Percentiles rank a stretch among this genome's conserved stretches.
These are phyloP conservation scores for Toxotes chatareus DNA, from an alignment of 2,113 vertebrate genomes.

Conservation along the genomic window DNA sequence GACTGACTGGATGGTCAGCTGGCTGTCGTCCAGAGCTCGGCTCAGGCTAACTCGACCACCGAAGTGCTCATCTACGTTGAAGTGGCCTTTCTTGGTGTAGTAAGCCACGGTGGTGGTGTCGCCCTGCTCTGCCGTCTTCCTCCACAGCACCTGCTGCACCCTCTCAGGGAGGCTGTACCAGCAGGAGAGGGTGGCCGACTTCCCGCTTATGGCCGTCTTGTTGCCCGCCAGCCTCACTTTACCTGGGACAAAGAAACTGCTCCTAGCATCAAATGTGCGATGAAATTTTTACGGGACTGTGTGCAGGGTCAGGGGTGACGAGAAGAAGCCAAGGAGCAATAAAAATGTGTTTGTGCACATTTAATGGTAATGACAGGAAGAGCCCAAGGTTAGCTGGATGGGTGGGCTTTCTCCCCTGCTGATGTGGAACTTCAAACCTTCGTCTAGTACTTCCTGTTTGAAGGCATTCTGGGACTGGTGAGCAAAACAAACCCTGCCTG, in stretches of 20 bases:
- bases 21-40: constrained; percentile 64
- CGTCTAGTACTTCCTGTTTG: constrained; percentile 40
- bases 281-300: constrained; percentile 5
- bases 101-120: constrained; percentile 74
- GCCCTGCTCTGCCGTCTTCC: constrained; percentile 78
- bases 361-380: constrained; percentile 44
- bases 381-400: background rate
- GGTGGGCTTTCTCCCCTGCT: constrained; percentile 25
- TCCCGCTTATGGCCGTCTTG: constrained; percentile 72
- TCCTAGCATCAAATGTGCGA: background rate
- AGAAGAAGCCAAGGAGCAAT: background rate
- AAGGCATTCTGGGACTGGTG: constrained; percentile 1
- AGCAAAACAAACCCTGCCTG: constrained; percentile 33
- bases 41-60: constrained; percentile 66
- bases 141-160: constrained; percentile 84
- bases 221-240: constrained; percentile 72
- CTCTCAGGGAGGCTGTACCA: constrained; percentile 67
- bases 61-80: constrained; percentile 41
- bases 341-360: constrained; percentile 12
- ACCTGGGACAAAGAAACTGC: constrained; percentile 53
- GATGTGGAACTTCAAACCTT: constrained; percentile 21
- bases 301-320: background rate
- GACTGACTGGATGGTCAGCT: constrained; percentile 70
- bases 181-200: constrained; percentile 72
- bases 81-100: constrained; percentile 25